Evolutionary conservation across 2,888 invertebrate species (phyloP), one percentile per base, ranked within the genome.

Genomic region (Rhingia rostrata): DNA sequence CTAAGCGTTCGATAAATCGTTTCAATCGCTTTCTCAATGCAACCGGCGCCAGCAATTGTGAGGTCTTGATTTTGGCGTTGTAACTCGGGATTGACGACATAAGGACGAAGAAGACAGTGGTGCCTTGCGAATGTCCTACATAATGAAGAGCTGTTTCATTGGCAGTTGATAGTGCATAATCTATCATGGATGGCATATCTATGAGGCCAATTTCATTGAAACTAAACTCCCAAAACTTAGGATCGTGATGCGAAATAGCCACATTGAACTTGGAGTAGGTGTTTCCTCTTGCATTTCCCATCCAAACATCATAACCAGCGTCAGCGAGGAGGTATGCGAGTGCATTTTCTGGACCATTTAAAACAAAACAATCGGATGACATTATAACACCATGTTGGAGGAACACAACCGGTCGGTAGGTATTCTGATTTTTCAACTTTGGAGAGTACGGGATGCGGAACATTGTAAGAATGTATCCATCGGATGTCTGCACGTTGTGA

Each of bases 141-240:
- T 96, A 97, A 88, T 95, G 94, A 0, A 97, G 88, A 37, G 94
- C 92, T 4, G 92, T 87, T 53, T 93, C 92, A 0, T 93, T 93
- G 0, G 96, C 95, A 3, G 88, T 84, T 0, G 88, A 88, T 0
- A 95, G 89, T 1, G 94, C 92, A 88, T 94, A 94, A 89, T 98
- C 95, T 66, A 98, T 94, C 93, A 95, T 95, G 0, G 96, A 93
- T 0, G 97, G 96, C 60, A 98, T 88, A 90, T 98, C 98, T 86
- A 93, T 93, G 35, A 92, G 87, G 0, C 94, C 95, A 92, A 95
- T 94, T 89, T 96, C 94, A 87, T 95, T 94, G 93, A 94, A 95
- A 87, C 95, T 95, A 88, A 93, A 94, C 77, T 92, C 90, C 94
- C 94, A 94, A 89, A 93, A 95, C 69, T 93, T 91, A 0, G 85